Evolutionary conservation across 1,140 invertebrate species (phyloP).

Genomic region (Hypsibius dujardini): DNA sequence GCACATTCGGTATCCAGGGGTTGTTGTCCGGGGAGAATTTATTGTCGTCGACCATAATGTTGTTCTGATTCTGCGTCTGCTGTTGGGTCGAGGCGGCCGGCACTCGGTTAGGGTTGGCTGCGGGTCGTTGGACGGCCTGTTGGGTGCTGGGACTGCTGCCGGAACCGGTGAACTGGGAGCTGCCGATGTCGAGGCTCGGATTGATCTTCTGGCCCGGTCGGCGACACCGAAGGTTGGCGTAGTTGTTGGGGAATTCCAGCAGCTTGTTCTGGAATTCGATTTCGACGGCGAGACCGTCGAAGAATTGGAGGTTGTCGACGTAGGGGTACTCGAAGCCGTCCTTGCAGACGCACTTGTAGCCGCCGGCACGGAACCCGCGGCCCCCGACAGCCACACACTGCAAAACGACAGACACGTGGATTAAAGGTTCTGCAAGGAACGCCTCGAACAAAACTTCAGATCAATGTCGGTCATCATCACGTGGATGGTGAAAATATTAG

Average conservation of each 20-base stretch:
- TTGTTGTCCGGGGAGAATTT: neutral
- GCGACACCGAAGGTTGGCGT: constrained; percentile 14
- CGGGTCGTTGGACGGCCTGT: neutral
- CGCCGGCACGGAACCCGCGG: constrained; percentile 2
- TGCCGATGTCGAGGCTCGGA: neutral
- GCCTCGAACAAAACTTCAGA: too few relatives aligned
- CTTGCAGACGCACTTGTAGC: constrained; percentile 16
- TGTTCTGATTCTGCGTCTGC: neutral
- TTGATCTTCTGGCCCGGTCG: constrained; percentile 12
- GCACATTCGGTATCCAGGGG: constrained; percentile 1
- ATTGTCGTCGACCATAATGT: neutral
- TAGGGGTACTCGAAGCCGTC: constrained; percentile 15
- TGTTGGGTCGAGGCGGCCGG: neutral
- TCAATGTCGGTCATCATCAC: too few relatives aligned
- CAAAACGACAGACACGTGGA: too few relatives aligned
- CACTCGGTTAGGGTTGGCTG: neutral
- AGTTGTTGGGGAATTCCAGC: constrained; percentile 9
- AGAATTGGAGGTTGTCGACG: neutral
- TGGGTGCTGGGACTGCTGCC: neutral
- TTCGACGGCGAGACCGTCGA: constrained; percentile 10
- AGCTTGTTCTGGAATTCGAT: constrained; percentile 16
- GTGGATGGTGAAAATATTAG: too few relatives aligned
- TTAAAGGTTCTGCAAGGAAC: too few relatives aligned
- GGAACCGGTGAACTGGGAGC: neutral
- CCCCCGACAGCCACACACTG: constrained; percentile 1